Conservation (phyloP, 2,797 vertebrate genomes). For the Parotocinclus haroldoi region DNA sequence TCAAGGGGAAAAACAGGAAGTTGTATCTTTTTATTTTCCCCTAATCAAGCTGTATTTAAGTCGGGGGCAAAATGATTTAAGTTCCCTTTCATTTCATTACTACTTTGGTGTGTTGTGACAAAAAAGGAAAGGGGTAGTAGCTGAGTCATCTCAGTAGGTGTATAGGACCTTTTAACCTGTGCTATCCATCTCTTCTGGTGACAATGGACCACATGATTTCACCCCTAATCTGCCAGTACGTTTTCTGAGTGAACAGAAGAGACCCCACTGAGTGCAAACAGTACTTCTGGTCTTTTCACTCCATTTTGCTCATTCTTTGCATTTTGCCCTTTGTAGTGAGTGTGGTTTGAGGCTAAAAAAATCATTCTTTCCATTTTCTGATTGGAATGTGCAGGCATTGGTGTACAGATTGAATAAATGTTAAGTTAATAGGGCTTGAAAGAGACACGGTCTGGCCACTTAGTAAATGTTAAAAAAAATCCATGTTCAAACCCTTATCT, state of each 20-base stretch:
- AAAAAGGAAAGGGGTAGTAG: conserved; percentile 16
- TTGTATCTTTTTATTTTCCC: conserved; percentile 7
- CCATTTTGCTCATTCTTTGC: conserved; percentile 11
- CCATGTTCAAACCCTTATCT: conserved; percentile 9
- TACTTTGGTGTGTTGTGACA: conserved; percentile 27
- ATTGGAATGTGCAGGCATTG: conserved; percentile 17
- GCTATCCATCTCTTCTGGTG: conserved; percentile 37
- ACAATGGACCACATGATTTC: conserved; percentile 43
- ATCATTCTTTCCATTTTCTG: background rate
- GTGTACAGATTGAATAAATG: conserved; percentile 4
- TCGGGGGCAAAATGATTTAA: background rate
- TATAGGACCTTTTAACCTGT: conserved; percentile 45
- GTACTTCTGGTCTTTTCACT: conserved; percentile 46
- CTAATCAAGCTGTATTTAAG: background rate
- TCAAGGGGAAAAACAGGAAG: conserved; percentile 17
- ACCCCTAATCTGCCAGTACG: conserved; percentile 37
- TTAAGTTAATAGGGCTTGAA: too few species aligned
- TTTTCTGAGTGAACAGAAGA: conserved; percentile 24
- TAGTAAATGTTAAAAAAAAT: background rate
- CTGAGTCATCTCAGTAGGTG: conserved; percentile 28
- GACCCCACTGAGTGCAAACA: conserved; percentile 28
- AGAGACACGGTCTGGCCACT: conserved; percentile 12
- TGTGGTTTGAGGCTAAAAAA: background rate
- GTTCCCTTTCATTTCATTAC: conserved; percentile 16
- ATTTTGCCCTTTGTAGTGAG: conserved; percentile 19